Percentiles rank a stretch among this genome's conserved stretches.
Conservation (phyloP, 1,140 invertebrate genomes). For the Procambarus clarkii region DNA sequence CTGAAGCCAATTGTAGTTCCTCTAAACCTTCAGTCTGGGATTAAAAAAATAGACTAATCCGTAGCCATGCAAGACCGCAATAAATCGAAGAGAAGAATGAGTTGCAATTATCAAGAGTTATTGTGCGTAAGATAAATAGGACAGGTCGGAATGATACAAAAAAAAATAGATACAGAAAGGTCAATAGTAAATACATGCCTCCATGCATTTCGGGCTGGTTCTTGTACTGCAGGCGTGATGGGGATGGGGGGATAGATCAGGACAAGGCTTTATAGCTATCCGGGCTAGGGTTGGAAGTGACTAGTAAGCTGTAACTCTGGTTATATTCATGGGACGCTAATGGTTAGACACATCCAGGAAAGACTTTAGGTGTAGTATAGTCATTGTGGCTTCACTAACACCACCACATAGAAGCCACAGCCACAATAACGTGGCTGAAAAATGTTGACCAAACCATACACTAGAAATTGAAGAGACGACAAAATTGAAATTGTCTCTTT, state of each 20-base stretch:
- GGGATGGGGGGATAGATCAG: not conserved
- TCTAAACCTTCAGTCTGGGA: not conserved
- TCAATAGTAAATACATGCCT: not conserved
- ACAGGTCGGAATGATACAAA: not conserved
- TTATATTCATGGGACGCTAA: no score
- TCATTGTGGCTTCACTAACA: no score
- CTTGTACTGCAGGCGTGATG: not conserved
- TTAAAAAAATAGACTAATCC: not conserved
- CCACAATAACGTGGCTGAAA: no score
- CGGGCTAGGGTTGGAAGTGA: no score
- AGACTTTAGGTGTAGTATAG: no score
- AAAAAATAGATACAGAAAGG: not conserved
- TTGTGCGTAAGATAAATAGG: not conserved
- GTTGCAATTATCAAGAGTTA: not conserved
- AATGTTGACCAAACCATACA: no score
- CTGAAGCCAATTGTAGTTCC: no score
- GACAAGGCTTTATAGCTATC: not conserved
- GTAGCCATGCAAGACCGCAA: not conserved
- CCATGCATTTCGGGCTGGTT: not conserved
- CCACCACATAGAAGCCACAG: no score
- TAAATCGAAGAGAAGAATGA: slow-evolving; percentile 4
- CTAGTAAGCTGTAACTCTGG: no score
- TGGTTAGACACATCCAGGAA: no score
- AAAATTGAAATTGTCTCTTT: no score
- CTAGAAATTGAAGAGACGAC: no score